Evolutionary conservation across 2,113 vertebrate genomes (phyloP).

Genomic region (Petaurus breviceps): DNA sequence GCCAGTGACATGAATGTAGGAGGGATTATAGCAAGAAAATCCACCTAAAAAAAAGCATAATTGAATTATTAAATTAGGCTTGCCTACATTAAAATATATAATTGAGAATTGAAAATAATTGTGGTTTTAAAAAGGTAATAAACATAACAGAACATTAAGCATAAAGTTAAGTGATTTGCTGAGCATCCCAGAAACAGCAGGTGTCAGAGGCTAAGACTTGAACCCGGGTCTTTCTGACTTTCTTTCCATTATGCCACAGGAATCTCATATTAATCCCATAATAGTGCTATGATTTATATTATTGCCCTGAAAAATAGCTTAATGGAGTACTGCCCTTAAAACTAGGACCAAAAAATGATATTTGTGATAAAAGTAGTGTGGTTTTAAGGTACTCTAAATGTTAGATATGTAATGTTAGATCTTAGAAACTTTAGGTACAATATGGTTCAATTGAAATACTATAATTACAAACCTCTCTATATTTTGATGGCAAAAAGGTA

Average conservation of each 20-base stretch:
- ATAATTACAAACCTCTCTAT: not conserved
- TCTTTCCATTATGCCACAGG: not conserved
- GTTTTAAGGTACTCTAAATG: not conserved
- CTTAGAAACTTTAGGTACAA: not conserved
- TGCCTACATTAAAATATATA: not conserved
- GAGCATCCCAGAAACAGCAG: not conserved
- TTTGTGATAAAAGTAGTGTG: slow-evolving; percentile 10
- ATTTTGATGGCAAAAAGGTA: not conserved
- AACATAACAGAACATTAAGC: not conserved
- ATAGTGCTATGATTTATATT: not conserved
- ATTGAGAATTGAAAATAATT: slow-evolving; percentile 20
- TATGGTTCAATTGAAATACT: slow-evolving; percentile 8
- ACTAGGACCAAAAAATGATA: not conserved
- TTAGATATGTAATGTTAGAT: not conserved
- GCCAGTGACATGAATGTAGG: not conserved
- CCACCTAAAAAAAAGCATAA: not conserved
- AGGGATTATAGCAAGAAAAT: not conserved
- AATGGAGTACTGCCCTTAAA: not conserved
- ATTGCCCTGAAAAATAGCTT: not conserved
- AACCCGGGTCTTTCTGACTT: not conserved
- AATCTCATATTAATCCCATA: not conserved
- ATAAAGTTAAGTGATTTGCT: not conserved
- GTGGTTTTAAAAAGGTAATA: slow-evolving; percentile 25
- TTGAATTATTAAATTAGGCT: slow-evolving; percentile 1
- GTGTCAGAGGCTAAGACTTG: not conserved